Percentiles rank a stretch among this genome's conserved stretches.
Evolutionary conservation across 1,140 invertebrate species (phyloP).

Genomic region (Drosophila repleta): DNA sequence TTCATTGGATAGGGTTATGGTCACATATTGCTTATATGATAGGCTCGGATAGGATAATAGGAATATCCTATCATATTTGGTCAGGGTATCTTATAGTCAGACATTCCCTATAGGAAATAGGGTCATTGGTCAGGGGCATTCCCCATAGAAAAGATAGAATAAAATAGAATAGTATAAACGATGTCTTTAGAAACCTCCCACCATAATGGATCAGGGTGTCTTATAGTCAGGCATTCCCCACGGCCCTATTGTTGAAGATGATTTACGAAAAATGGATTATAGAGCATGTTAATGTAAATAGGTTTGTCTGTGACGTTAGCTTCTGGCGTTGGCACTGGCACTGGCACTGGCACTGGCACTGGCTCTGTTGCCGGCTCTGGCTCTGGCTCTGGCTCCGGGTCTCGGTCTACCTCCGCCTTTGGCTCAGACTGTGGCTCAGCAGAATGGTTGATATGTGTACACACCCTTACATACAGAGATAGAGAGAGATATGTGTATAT

Average conservation of each 20-base stretch:
- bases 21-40: too few species aligned
- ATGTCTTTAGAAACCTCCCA: too few species aligned
- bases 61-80: too few species aligned
- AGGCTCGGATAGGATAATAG: too few species aligned
- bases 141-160: too few species aligned
- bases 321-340: not conserved
- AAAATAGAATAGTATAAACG: too few species aligned
- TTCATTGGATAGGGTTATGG: too few species aligned
- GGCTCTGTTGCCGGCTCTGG: not conserved
- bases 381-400: not conserved
- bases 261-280: slow-evolving; percentile 31
- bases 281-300: slow-evolving; percentile 31
- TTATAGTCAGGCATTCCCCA: not conserved
- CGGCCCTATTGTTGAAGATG: not conserved
- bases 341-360: too few species aligned
- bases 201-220: slow-evolving; percentile 4
- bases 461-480: not conserved
- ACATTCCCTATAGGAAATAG: too few species aligned
- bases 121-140: too few species aligned
- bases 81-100: slow-evolving; percentile 9
- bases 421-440: not conserved
- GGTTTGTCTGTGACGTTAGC: slow-evolving; percentile 13
- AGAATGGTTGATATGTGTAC: not conserved
- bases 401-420: not conserved
- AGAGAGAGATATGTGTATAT: not conserved